These are phyloP conservation scores for Trichosurus vulpecula DNA, from an alignment of 2,797 vertebrate genomes.

Conservation along the genomic window DNA sequence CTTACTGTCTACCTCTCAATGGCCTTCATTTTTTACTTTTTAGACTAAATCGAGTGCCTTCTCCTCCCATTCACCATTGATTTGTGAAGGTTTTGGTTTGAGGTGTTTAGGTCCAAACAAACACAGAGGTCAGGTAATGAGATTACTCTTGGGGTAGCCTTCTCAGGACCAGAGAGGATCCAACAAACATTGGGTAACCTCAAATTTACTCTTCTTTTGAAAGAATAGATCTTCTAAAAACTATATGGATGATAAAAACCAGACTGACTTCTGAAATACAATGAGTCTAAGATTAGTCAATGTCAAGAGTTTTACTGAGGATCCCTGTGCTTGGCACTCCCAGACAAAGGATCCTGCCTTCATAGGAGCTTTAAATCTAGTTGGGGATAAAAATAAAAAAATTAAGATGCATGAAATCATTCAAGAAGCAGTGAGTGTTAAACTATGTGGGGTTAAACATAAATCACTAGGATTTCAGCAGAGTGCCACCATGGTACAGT, in stretches of 20 bases:
- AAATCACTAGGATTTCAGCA: neutral
- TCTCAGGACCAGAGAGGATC: neutral
- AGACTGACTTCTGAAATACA: neutral
- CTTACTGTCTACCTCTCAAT: neutral
- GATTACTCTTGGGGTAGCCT: neutral
- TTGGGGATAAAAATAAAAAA: neutral
- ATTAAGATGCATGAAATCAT: neutral
- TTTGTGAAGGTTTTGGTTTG: slow-evolving; percentile 14
- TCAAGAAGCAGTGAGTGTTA: neutral
- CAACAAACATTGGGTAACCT: neutral
- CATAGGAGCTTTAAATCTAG: neutral
- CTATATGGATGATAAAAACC: neutral
- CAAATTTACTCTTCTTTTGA: neutral
- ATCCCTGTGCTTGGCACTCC: neutral
- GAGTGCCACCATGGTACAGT: neutral
- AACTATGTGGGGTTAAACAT: neutral
- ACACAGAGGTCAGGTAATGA: neutral
- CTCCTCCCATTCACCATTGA: neutral
- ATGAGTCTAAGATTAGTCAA: neutral
- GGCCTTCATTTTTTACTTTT: neutral
- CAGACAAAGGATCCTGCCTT: neutral
- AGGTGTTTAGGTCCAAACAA: slow-evolving; percentile 21
- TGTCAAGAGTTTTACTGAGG: neutral
- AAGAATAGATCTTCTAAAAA: neutral
- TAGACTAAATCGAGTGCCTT: neutral